Base-by-base conservation (phyloP, 2,113 vertebrate species). In the Neoarius graeffei region DNA sequence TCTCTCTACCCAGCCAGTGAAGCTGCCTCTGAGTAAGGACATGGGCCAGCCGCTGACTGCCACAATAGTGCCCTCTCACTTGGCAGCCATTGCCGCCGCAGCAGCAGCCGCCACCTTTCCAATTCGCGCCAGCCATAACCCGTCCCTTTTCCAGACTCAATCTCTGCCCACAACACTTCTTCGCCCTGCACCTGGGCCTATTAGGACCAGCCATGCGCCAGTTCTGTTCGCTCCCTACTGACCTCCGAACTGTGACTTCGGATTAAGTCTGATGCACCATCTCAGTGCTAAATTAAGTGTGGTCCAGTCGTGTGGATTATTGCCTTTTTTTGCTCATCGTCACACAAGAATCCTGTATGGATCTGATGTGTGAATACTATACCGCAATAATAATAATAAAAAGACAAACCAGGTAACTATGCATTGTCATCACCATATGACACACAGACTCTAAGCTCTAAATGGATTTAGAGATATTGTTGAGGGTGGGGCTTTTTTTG, bases 191-290 rank as follows among this genome's bases (percentile, higher is more conserved):
- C 98, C 98, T 0, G 98, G 98, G 89, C 98, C 98, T 89, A 95
- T 99, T 94, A 96, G 98, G 96, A 99, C 97, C 94, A 92, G 97
- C 92, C 98, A 99, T 90, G 96, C 98, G 5, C 97, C 97, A 1
- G 94, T 99, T 93, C 96, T 99, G 87, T 99, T 99, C 90, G 96
- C 98, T 92, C 98, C 98, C 59, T 99, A 99, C 88, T 99, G 96
- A 99, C 94, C 92, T 94, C 56, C 77, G 76, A 84, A 10, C 59
- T 74, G n/a, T 85, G 87, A 89, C 91, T 20, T 86, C 11, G 13
- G 85, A 52, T 54, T 42, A 62, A 27, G 27, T 52, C 85, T 71
- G 52, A 67, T 42, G 13, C 35, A 59, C 77, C 84, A 30, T 81
- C 85, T 81, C 85, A 86, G 85, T 77, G 62, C 54, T 71, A 50